Percentiles rank a stretch among this genome's conserved stretches.
phyloP scores from a whole-genome alignment of 37 sponge, comb jelly and placozoan genomes.

The Chondrilla cf. caribensis region DNA sequence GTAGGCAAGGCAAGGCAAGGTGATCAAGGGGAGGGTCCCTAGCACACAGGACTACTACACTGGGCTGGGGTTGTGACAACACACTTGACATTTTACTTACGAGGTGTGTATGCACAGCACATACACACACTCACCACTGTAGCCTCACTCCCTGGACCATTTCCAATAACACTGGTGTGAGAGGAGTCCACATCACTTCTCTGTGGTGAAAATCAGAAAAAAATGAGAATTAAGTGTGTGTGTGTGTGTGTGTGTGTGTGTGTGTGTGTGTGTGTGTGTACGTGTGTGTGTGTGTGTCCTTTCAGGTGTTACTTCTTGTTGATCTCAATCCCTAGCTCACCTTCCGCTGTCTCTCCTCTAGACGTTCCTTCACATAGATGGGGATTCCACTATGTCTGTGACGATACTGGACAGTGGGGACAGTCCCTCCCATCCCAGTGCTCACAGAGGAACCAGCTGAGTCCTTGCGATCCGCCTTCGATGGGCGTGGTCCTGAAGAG shows the following conservation, averaged over 20 bases:
- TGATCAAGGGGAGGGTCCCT: too few species aligned
- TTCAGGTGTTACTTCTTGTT: background rate
- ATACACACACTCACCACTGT: background rate
- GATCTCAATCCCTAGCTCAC: slow-evolving; percentile 9
- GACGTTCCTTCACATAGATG: slow-evolving; percentile 70
- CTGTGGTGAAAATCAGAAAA: background rate
- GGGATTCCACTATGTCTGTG: slow-evolving; percentile 64
- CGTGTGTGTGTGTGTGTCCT: slow-evolving; percentile 11
- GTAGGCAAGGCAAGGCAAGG: too few species aligned
- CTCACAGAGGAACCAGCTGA: background rate
- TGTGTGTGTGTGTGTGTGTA: slow-evolving; percentile 18
- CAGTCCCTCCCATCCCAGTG: background rate
- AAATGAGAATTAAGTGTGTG: background rate
- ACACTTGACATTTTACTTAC: too few species aligned
- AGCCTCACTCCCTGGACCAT: background rate
- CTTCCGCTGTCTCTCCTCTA: slow-evolving; percentile 69
- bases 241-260: slow-evolving; percentile 18
- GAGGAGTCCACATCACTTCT: slow-evolving; percentile 2
- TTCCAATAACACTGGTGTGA: background rate
- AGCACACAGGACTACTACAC: too few species aligned
- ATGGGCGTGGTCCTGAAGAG: background rate
- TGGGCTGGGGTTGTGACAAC: too few species aligned
- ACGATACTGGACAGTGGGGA: slow-evolving; percentile 1
- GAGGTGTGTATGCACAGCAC: too few species aligned
- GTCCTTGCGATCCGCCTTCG: background rate